Evolutionary conservation across 2,113 vertebrate genomes (phyloP).

Genomic region (Eolophus roseicapilla): DNA sequence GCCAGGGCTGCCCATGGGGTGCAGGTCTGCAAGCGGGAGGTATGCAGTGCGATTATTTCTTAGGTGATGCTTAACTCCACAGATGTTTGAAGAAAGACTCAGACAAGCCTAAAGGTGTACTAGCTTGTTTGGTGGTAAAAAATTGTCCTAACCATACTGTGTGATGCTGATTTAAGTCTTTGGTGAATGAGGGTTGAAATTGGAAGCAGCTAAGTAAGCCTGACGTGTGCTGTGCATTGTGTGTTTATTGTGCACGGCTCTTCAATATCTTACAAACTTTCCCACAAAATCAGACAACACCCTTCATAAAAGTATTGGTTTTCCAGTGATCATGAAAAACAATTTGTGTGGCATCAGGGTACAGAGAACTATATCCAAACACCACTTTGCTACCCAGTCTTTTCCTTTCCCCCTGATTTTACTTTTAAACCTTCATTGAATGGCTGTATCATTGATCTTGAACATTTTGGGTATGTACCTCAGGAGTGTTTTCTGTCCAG

Average conservation of each 20-base stretch:
- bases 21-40: not conserved
- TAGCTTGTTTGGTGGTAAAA: not conserved
- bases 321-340: not conserved
- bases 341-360: not conserved
- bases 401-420: not conserved
- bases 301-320: not conserved
- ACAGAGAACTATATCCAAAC: not conserved
- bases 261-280: slow-evolving; percentile 11
- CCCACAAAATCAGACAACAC: not conserved
- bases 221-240: not conserved
- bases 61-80: not conserved
- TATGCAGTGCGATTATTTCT: not conserved
- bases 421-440: not conserved
- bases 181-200: not conserved
- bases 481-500: not conserved
- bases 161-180: not conserved
- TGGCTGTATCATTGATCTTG: not conserved
- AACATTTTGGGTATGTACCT: not conserved
- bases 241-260: not conserved
- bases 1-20: not conserved
- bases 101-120: not conserved
- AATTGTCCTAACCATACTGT: not conserved
- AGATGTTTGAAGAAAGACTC: not conserved
- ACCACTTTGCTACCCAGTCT: not conserved
- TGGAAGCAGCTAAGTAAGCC: not conserved